Percentiles rank a stretch among this genome's conserved stretches.
Conservation (phyloP, 1,140 invertebrate species). For the Lepidurus packardi region DNA sequence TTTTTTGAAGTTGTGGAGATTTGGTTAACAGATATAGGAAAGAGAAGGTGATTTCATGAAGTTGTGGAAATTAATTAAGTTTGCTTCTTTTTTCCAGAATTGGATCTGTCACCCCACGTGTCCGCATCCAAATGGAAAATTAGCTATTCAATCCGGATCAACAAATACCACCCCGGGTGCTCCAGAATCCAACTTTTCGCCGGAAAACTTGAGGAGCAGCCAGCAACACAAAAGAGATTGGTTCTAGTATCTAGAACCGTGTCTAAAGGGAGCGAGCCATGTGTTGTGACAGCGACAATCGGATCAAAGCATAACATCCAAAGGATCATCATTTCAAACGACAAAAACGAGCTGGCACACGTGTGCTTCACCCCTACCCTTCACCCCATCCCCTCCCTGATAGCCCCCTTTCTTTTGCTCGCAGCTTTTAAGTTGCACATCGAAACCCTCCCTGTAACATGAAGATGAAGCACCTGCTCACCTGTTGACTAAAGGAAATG, state of each 20-base stretch:
- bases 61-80: too few species aligned
- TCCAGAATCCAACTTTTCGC: background rate
- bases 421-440: background rate
- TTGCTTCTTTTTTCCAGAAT: too few species aligned
- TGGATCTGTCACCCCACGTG: background rate
- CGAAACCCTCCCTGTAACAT: background rate
- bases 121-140: slow-evolving; percentile 15
- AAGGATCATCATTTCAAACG: background rate
- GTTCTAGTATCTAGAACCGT: slow-evolving; percentile 1
- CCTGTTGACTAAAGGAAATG: background rate
- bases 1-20: too few species aligned
- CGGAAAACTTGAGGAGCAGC: background rate
- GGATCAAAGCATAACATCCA: slow-evolving; percentile 16
- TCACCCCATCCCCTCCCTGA: background rate
- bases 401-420: background rate
- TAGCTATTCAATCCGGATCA: slow-evolving; percentile 11
- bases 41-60: too few species aligned
- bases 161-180: background rate
- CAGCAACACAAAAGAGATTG: background rate
- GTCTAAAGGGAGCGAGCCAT: slow-evolving; percentile 6
- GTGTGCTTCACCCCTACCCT: background rate
- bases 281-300: slow-evolving; percentile 17
- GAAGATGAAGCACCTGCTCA: slow-evolving; percentile 10
- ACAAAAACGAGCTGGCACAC: background rate
- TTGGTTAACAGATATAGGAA: too few species aligned